Evolutionary conservation across 2,888 invertebrate genomes (phyloP).

Genomic region (Disparrhopalites patrizii): DNA sequence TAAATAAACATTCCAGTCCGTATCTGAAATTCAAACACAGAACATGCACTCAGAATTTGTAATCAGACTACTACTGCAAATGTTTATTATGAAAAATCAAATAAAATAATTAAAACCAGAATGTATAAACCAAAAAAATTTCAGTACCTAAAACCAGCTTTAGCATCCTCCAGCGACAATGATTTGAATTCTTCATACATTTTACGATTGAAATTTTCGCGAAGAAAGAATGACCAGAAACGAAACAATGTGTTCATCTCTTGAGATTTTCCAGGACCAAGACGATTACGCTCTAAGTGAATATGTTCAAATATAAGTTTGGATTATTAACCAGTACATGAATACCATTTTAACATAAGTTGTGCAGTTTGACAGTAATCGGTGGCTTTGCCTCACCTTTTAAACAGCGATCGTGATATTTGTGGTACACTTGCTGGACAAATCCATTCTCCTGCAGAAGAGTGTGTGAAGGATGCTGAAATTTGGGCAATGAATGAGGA

Average conservation of each 20-base stretch:
- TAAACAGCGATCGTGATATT: constrained; percentile 88
- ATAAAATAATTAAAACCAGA: neutral
- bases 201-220: constrained; percentile 95
- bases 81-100: neutral
- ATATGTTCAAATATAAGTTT: too few relatives aligned
- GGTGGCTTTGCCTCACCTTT: constrained; percentile 71
- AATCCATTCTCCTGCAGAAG: constrained; percentile 94
- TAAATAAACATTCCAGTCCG: constrained; percentile 70
- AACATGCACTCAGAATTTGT: neutral
- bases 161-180: constrained; percentile 90
- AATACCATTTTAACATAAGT: neutral
- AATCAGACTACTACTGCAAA: too few relatives aligned
- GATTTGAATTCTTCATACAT: constrained; percentile 96
- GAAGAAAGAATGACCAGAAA: constrained; percentile 99
- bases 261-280: constrained; percentile 90
- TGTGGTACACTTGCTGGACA: constrained; percentile 95
- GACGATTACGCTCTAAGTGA: constrained; percentile 87
- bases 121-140: neutral
- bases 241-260: constrained; percentile 99
- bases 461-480: constrained; percentile 95
- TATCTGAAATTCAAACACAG: constrained; percentile 53
- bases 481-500: constrained; percentile 75
- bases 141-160: constrained; percentile 75
- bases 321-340: too few relatives aligned
- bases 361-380: too few relatives aligned